Base-by-base conservation (phyloP, 2,888 invertebrate species). In the Cataglyphis cursor region DNA sequence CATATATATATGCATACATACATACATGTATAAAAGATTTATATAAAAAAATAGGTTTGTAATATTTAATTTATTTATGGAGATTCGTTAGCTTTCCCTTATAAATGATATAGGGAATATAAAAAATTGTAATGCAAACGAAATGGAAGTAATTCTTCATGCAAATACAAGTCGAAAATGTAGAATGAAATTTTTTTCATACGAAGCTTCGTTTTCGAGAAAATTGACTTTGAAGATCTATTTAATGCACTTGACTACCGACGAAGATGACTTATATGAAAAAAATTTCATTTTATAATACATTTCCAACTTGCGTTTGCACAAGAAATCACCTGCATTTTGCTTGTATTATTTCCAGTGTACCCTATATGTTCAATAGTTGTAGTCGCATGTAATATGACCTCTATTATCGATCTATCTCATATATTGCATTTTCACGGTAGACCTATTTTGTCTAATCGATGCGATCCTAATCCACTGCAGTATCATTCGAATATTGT, bases 401-500 rank as follows among this genome's bases (percentile, higher is more conserved):
- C 70, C 54, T 48, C 10, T 8, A 41, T 24, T 24, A 76, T 80
- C 35, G 72, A 78, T 72, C 44, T 35, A 12, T 70, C 44, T 41
- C 18, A 31, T 9, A 59, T 59, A 59, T 72, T 44, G 44, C 72
- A 12, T 72, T 72, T 80, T 72, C 78, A 72, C 12, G 44, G 72
- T 15, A 48, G 59, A 59, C 72, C 59, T 59, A 70, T 80, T 80
- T 72, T 72, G 78, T 44, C 57, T 72, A 59, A 72, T 59, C 78
- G 78, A 80, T 80, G 59, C 59, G 72, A 72, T 80, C 78, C 78
- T 80, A 80, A 80, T 80, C 78, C 72, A 80, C 72, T 72, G 78
- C 72, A 35, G 59, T 59, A 80, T 35, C 59, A 72, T 59, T 61
- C 78, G 78, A 72, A 72, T 80, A 72, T 80, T 72, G 78, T 80